Percentiles rank a stretch among this genome's conserved stretches.
Conservation (phyloP, 1,140 invertebrate species). For the Paraescarpia echinospica region DNA sequence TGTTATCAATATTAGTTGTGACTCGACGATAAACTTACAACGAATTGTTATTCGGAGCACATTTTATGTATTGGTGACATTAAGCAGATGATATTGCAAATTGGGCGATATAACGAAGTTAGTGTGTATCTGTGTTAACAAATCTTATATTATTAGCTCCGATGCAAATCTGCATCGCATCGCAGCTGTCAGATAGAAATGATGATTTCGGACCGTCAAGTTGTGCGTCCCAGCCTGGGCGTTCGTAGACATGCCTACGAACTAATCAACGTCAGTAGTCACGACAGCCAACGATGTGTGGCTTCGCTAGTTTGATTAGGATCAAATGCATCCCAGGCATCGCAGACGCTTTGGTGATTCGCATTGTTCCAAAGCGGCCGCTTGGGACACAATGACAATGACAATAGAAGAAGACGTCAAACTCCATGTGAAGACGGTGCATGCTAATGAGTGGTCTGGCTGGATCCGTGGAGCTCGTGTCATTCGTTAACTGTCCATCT, state of each 20-base stretch:
- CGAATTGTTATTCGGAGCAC: not conserved
- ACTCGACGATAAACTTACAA: not conserved
- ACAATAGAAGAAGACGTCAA: not conserved
- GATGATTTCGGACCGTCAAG: too few species aligned
- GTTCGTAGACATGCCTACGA: not conserved
- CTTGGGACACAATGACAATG: not conserved
- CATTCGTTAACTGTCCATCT: not conserved
- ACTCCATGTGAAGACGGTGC: not conserved
- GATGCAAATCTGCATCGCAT: too few species aligned
- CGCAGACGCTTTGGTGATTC: not conserved
- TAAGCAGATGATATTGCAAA: not conserved
- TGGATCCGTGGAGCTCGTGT: not conserved
- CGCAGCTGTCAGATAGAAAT: too few species aligned
- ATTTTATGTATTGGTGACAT: not conserved
- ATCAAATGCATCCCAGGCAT: not conserved
- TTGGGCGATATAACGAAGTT: too few species aligned
- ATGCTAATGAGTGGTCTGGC: not conserved
- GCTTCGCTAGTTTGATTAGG: not conserved
- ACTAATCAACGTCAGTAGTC: not conserved
- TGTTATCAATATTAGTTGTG: too few species aligned
- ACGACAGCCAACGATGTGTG: not conserved
- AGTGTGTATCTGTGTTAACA: not conserved
- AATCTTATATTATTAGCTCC: not conserved
- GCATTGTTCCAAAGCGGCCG: not conserved
- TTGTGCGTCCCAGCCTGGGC: too few species aligned